Conservation (phyloP, 2,797 vertebrate genomes). For the Alcedo quadribrachys region DNA sequence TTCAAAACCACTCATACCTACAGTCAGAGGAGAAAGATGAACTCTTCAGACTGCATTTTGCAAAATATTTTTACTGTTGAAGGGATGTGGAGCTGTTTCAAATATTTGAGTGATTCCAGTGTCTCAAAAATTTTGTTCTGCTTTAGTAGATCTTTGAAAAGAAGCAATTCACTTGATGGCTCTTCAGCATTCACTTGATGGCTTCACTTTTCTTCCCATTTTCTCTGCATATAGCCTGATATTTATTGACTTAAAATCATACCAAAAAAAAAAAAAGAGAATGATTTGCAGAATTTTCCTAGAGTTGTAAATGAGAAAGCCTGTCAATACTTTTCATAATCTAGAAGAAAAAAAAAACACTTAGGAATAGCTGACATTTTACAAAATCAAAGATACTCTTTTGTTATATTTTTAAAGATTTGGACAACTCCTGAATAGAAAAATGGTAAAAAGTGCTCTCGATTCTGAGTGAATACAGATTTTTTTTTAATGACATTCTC, state of each 20-base stretch:
- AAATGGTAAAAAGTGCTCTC: neutral
- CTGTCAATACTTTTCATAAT: slow-evolving; percentile 16
- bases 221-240: neutral
- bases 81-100: neutral
- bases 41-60: neutral
- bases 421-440: neutral
- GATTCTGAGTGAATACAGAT: neutral
- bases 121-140: neutral
- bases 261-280: neutral
- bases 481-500: neutral
- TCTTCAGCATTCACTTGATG: neutral
- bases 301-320: slow-evolving; percentile 8
- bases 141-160: slow-evolving; percentile 2
- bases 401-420: neutral
- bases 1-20: neutral
- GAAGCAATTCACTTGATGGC: neutral
- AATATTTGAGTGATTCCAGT: neutral
- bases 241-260: slow-evolving; percentile 35
- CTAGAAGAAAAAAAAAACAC: neutral
- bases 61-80: neutral
- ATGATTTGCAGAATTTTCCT: neutral
- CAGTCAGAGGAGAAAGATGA: neutral
- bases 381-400: slow-evolving; percentile 32
- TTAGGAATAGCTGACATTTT: slow-evolving; percentile 1
- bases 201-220: neutral